Evolutionary conservation across 2,888 invertebrate species (phyloP).

Genomic region (Branchellion lobata): DNA sequence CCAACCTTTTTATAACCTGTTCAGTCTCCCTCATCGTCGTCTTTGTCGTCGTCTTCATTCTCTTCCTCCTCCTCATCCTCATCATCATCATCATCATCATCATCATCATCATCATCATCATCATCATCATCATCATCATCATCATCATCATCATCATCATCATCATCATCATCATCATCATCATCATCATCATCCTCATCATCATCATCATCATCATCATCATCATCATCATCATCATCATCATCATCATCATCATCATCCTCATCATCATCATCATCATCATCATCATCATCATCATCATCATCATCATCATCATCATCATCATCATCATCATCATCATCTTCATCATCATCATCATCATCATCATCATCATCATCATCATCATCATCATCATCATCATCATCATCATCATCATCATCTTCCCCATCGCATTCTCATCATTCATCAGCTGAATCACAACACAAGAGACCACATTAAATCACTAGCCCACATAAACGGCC

Average conservation of each 20-base stretch:
- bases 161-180: constrained; percentile 31
- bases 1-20: too few relatives aligned
- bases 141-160: constrained; percentile 26
- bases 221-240: background rate
- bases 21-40: background rate
- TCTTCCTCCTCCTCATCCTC: background rate
- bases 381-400: constrained; percentile 36
- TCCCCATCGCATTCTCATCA: background rate
- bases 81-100: constrained; percentile 28
- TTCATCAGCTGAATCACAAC: background rate
- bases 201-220: constrained; percentile 34
- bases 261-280: constrained; percentile 26
- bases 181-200: constrained; percentile 32
- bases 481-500: too few relatives aligned
- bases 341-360: constrained; percentile 34
- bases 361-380: constrained; percentile 21
- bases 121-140: constrained; percentile 39
- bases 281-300: constrained; percentile 31
- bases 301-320: constrained; percentile 35
- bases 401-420: constrained; percentile 16
- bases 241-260: constrained; percentile 23
- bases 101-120: constrained; percentile 25
- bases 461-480: background rate
- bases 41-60: background rate
- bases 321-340: constrained; percentile 24